These are phyloP conservation scores for Drosophila suboccidentalis DNA, from an alignment of 2,888 invertebrate species.

Conservation along the genomic window DNA sequence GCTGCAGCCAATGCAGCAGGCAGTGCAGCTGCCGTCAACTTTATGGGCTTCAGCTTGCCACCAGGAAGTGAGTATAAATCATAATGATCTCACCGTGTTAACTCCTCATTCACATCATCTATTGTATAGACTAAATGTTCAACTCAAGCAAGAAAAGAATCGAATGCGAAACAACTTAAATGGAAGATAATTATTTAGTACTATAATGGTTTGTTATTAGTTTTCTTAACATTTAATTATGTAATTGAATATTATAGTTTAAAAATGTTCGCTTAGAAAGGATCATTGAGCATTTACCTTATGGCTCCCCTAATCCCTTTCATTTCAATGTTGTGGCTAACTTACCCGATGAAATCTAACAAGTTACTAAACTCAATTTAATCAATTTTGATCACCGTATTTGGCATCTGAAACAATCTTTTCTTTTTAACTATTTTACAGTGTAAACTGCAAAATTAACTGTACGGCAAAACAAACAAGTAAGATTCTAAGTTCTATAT, in stretches of 20 bases:
- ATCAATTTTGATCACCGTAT: conserved; percentile 6
- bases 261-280: not conserved
- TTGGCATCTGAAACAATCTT: conserved; percentile 42
- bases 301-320: not conserved
- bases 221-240: not conserved
- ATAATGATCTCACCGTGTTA: not conserved
- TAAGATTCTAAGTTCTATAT: conserved; percentile 47
- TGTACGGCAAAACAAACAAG: conserved; percentile 46
- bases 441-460: conserved; percentile 66
- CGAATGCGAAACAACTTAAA: not conserved
- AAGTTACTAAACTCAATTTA: conserved; percentile 55
- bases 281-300: not conserved
- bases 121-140: conserved; percentile 25
- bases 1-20: conserved; percentile 53
- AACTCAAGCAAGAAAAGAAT: conserved; percentile 10
- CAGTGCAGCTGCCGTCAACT: conserved; percentile 58
- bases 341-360: conserved; percentile 45
- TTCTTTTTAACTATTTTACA: conserved; percentile 59
- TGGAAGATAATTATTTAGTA: not conserved
- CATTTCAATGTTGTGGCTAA: conserved; percentile 27
- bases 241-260: not conserved
- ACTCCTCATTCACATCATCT: conserved; percentile 17
- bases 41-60: conserved; percentile 83
- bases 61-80: conserved; percentile 83
- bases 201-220: too few species aligned